Percentiles rank a stretch among this genome's conserved stretches.
Evolutionary conservation across 2,888 invertebrate species (phyloP).

Genomic region (Cantharis rufa): DNA sequence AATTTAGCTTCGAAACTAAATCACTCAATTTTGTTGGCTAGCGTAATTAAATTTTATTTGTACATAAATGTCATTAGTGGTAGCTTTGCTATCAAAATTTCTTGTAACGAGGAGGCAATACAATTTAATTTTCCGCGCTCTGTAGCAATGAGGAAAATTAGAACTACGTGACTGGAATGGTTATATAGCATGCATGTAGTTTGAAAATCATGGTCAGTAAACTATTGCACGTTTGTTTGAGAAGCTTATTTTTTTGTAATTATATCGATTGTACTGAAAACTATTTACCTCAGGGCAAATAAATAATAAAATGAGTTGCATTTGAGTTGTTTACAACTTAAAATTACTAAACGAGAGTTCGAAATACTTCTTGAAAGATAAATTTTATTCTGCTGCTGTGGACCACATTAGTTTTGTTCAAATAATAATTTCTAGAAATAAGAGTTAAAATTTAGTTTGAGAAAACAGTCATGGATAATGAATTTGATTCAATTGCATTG

Average conservation of each 20-base stretch:
- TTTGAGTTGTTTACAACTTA: too few relatives aligned
- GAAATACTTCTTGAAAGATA: too few relatives aligned
- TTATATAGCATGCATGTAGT: background rate
- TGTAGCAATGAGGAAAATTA: background rate
- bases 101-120: background rate
- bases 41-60: background rate
- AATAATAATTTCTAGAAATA: too few relatives aligned
- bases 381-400: too few relatives aligned
- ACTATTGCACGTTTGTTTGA: background rate
- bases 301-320: too few relatives aligned
- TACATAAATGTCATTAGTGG: background rate
- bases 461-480: too few relatives aligned
- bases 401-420: too few relatives aligned
- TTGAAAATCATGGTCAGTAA: background rate
- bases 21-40: background rate
- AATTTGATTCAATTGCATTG: too few relatives aligned
- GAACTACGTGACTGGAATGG: background rate
- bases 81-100: background rate
- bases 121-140: background rate
- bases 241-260: background rate
- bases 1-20: background rate
- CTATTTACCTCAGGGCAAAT: too few relatives aligned
- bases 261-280: background rate
- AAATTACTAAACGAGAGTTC: too few relatives aligned
- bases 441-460: too few relatives aligned